Conservation (phyloP, 2,797 vertebrate species). For the Coreius guichenoti region DNA sequence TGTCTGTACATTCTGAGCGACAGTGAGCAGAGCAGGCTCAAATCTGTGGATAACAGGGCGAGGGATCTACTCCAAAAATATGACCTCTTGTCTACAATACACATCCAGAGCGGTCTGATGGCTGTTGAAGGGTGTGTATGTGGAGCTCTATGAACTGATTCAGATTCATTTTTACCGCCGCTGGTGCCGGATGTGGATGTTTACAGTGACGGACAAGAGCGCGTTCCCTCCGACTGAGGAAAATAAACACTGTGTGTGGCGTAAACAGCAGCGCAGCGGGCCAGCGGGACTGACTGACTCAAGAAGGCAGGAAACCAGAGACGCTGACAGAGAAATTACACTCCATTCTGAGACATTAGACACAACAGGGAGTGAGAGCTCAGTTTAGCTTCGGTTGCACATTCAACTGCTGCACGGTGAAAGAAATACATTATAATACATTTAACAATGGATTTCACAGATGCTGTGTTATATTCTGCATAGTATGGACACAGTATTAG, state of each 20-base stretch:
- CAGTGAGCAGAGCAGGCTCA: slow-evolving; percentile 47
- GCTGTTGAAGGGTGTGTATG: neutral
- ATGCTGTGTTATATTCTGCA: too few species aligned
- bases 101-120: neutral
- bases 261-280: slow-evolving; percentile 39
- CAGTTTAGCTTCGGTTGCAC: neutral
- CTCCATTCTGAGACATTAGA: slow-evolving; percentile 33
- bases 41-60: neutral
- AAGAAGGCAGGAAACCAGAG: slow-evolving; percentile 28
- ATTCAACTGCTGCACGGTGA: too few species aligned
- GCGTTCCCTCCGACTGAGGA: slow-evolving; percentile 36
- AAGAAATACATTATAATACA: too few species aligned
- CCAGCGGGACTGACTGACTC: slow-evolving; percentile 35
- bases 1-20: slow-evolving; percentile 54
- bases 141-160: slow-evolving; percentile 21
- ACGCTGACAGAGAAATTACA: slow-evolving; percentile 48
- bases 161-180: slow-evolving; percentile 33
- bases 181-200: slow-evolving; percentile 42
- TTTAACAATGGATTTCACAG: too few species aligned
- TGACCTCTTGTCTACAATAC: too few species aligned
- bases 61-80: neutral
- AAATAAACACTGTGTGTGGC: slow-evolving; percentile 47
- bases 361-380: slow-evolving; percentile 21
- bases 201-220: slow-evolving; percentile 27
- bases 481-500: neutral